Evolutionary conservation across 2,888 invertebrate genomes (phyloP).

Genomic region (Agrotis segetum): DNA sequence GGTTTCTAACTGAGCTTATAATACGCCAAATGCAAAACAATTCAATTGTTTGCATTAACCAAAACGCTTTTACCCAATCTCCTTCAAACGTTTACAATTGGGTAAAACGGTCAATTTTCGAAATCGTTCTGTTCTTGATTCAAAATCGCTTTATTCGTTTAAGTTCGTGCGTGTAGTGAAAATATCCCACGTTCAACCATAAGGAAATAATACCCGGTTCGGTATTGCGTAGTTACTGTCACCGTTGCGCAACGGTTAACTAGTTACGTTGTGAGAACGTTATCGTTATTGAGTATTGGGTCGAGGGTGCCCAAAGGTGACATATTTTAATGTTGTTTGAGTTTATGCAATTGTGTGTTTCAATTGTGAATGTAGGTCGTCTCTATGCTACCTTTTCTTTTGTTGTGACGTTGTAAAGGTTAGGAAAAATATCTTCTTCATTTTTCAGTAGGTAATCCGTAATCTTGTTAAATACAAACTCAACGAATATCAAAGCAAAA

Average conservation of each 20-base stretch:
- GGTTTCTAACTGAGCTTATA: no score
- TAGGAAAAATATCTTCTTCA: no score
- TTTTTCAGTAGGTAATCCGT: no score
- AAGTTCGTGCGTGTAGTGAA: conserved; percentile 54
- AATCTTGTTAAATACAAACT: no score
- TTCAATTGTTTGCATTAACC: conserved; percentile 35
- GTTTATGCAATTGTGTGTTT: conserved; percentile 30
- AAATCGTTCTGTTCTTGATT: conserved; percentile 54
- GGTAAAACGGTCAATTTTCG: conserved; percentile 53
- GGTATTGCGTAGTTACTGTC: conserved; percentile 41
- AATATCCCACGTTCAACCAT: conserved; percentile 56
- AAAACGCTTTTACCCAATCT: conserved; percentile 34
- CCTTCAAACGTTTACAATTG: conserved; percentile 31
- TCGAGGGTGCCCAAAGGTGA: conserved; percentile 37
- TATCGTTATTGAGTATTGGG: conserved; percentile 39
- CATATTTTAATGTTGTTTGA: conserved; percentile 25
- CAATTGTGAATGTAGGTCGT: conserved; percentile 3
- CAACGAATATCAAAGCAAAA: no score
- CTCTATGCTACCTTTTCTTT: not conserved
- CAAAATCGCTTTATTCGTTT: conserved; percentile 50
- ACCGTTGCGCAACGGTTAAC: conserved; percentile 43
- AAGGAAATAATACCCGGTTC: conserved; percentile 55
- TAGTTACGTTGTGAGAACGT: conserved; percentile 36
- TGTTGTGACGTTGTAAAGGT: no score
- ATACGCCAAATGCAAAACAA: conserved; percentile 18